Evolutionary conservation across 2,888 invertebrate genomes (phyloP), one percentile per base, ranked within the genome.

Genomic region (Zonitis immaculata): DNA sequence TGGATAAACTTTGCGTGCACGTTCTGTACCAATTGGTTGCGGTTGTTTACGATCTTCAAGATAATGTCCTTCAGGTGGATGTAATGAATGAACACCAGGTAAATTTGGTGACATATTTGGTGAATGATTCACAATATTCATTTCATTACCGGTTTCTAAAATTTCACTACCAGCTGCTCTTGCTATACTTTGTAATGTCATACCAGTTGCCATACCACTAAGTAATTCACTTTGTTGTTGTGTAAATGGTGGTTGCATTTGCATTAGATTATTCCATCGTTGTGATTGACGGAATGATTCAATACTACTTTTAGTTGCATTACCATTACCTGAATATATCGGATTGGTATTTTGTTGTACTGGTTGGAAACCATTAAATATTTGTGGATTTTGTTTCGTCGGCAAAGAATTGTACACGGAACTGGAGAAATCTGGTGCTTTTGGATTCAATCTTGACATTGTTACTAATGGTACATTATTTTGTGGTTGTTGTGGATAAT

Each of bases 21-120:
- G 81, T 77, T 91, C 91, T 0, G 89, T 91, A 61, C 91, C 91
- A 72, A 91, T 91, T 47, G 91, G 91, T 54, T 72, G 74, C 16
- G 69, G 70, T 44, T 78, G 77, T 75, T 87, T 84, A 25, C 80
- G 72, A 54, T 80, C 80, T 57, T 80, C 80, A 42, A 76, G 64
- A 55, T 69, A 67, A 51, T 67, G 66, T 39, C 51, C 57, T 59
- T 45, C 48, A 18, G 39, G 26, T 26, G 44, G 43, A 50, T 57
- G 60, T 58, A 67, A 54, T 47, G 61, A 66, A 47, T 65, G 63
- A 14, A 61, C 57, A 6, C 67, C 63, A 6, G 66, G 66, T 25
- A 73, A 65, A 57, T 72, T 73, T 5, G 77, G 76, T 27, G 77
- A 76, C 75, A 77, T 77, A 25, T 73, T 78, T 30, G 77, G 78